Evolutionary conservation across 2,113 vertebrate genomes (phyloP), one percentile per base, ranked within the genome.

Genomic region (Mustelus asterias): DNA sequence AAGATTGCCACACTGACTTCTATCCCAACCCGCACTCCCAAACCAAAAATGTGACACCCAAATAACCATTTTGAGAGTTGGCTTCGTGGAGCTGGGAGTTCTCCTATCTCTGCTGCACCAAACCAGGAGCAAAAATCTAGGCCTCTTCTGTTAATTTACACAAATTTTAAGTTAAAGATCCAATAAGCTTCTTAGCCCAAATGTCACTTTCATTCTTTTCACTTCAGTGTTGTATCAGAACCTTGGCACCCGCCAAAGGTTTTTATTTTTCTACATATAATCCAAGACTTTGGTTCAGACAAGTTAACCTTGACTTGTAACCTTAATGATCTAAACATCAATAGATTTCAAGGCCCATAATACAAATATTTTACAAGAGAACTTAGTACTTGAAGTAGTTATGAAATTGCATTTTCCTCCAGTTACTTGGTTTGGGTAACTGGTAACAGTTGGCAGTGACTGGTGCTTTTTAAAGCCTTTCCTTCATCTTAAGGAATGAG

Each of bases 401-500:
- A 44, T 18, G 69, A 95, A 95, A 76, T 60, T 72, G 0, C 44
- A 48, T 70, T 44, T 95, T 70, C 41, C 20, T 48, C 67, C 26
- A 33, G n/a, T 95, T 26, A 8, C 65, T 60, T 95, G 44, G 5
- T 95, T 72, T 44, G 1, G 69, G 22, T 95, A 72, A 72, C 41
- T 72, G 22, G 41, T 14, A 95, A 72, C 67, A 54, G 44, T 95
- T 22, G 13, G 37, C 24, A 48, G 13, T 29, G 94, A 72, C 67
- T 95, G 26, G 26, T 54, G 69, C 67, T 72, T 48, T 72, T 70
- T 7, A 95, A 95, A 29, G 41, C 26, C 69, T 95, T 76, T 33
- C 26, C 41, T 95, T 95, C 94, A 95, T 95, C 69, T 70, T 18
- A 95, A 72, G 29, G 37, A 95, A 70, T 14, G 24, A 72, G 41